phyloP scores from a whole-genome alignment of 2,888 invertebrate genomes.

The Diloba caeruleocephala region DNA sequence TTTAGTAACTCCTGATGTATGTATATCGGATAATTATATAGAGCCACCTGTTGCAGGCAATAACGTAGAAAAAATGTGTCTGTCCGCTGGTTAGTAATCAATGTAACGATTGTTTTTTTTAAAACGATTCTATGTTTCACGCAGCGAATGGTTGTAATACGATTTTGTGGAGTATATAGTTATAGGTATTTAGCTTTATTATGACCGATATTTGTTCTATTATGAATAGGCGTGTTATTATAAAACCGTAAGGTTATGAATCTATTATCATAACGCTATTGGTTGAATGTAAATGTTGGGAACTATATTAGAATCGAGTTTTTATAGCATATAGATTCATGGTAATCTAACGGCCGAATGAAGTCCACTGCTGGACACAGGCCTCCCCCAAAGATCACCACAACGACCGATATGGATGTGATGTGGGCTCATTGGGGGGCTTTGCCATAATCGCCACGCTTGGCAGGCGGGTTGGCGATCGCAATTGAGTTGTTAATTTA shows the following conservation, averaged over 20 bases:
- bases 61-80: constrained; percentile 12
- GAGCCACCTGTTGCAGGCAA: constrained; percentile 31
- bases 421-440: no score
- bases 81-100: constrained; percentile 6
- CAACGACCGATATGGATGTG: no score
- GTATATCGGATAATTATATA: constrained; percentile 13
- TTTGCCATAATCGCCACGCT: no score
- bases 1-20: no score
- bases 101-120: background rate
- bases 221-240: background rate
- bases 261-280: background rate
- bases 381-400: no score
- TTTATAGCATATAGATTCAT: no score
- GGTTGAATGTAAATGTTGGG: background rate
- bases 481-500: no score
- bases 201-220: background rate
- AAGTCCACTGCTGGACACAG: no score
- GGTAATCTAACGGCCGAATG: no score
- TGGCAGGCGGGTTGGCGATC: no score
- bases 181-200: background rate
- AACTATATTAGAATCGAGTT: no score
- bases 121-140: constrained; percentile 1
- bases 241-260: background rate
- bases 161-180: background rate
- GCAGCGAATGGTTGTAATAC: background rate